Conservation (phyloP, 1,140 invertebrate genomes). For the Sminthurides bifidus region DNA sequence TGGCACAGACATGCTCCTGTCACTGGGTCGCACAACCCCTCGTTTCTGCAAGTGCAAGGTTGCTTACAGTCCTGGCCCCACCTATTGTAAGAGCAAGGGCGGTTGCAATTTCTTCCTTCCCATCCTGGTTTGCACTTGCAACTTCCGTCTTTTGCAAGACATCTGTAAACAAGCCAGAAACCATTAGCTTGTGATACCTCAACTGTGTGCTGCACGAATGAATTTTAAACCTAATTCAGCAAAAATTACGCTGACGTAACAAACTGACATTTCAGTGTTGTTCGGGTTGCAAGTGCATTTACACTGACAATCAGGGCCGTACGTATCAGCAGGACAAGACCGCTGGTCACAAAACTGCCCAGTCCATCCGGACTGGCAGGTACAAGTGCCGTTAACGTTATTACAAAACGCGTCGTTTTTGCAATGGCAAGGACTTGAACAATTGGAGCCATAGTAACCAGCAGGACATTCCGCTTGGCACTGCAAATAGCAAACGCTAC, state of each 20-base stretch:
- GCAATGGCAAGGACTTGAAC: constrained; percentile 59
- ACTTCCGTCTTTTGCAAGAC: constrained; percentile 73
- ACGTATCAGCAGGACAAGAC: constrained; percentile 51
- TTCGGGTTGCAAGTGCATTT: constrained; percentile 59
- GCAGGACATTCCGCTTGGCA: constrained; percentile 63
- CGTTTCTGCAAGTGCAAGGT: constrained; percentile 70
- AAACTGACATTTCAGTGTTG: constrained; percentile 55
- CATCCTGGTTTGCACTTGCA: constrained; percentile 82
- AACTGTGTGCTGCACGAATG: constrained; percentile 4
- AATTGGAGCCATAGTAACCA: constrained; percentile 64
- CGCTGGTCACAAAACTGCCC: constrained; percentile 54
- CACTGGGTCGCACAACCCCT: constrained; percentile 72
- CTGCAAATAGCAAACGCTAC: constrained; percentile 37
- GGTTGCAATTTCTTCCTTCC: constrained; percentile 63
- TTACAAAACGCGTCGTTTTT: constrained; percentile 62
- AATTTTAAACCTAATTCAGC: too few species aligned
- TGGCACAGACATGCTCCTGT: constrained; percentile 74
- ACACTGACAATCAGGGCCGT: constrained; percentile 56
- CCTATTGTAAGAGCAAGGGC: constrained; percentile 65
- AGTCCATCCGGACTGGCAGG: constrained; percentile 60
- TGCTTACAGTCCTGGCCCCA: constrained; percentile 69
- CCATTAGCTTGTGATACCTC: too few species aligned
- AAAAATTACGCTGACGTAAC: too few species aligned
- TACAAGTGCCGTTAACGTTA: constrained; percentile 53
- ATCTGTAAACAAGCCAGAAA: constrained; percentile 43